Conservation (phyloP, 37 sponge, comb jelly and placozoan genomes). For the Chondrilla cf. caribensis region DNA sequence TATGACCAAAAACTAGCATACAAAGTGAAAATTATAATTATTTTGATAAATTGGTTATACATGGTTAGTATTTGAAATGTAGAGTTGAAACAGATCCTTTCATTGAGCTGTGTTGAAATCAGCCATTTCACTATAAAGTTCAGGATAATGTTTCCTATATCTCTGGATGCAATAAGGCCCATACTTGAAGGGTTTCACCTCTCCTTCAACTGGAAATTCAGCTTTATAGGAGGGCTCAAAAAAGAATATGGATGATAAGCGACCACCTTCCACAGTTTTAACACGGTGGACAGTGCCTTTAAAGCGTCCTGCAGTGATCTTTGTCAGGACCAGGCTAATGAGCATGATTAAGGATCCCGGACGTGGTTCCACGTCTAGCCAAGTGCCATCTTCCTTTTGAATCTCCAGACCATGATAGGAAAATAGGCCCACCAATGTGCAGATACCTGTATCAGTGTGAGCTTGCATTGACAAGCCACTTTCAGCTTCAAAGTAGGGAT, state of each 20-base stretch:
- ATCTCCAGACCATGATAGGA: constrained; percentile 37
- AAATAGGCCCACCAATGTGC: constrained; percentile 40
- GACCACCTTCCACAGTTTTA: too few species aligned
- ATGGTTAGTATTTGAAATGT: too few species aligned
- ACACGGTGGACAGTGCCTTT: constrained; percentile 28
- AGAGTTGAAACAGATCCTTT: too few species aligned
- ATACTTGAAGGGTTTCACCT: too few species aligned
- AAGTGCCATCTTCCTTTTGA: constrained; percentile 15
- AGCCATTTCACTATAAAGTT: too few species aligned
- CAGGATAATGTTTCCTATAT: too few species aligned
- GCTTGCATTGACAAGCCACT: neutral
- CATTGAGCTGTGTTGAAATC: too few species aligned
- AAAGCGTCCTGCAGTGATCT: constrained; percentile 37
- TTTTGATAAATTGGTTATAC: too few species aligned
- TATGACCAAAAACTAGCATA: too few species aligned
- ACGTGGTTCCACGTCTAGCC: constrained; percentile 40
- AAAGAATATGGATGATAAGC: constrained; percentile 48
- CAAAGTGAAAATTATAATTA: too few species aligned
- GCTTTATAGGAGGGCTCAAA: constrained; percentile 40
- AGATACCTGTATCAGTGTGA: constrained; percentile 36
- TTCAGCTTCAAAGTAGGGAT: neutral
- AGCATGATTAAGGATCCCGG: too few species aligned
- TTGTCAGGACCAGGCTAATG: constrained; percentile 27
- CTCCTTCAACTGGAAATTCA: constrained; percentile 21
- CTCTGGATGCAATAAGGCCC: too few species aligned